These are phyloP conservation scores for Teleopsis dalmanni DNA, from an alignment of 1,140 invertebrate species.

Conservation along the genomic window DNA sequence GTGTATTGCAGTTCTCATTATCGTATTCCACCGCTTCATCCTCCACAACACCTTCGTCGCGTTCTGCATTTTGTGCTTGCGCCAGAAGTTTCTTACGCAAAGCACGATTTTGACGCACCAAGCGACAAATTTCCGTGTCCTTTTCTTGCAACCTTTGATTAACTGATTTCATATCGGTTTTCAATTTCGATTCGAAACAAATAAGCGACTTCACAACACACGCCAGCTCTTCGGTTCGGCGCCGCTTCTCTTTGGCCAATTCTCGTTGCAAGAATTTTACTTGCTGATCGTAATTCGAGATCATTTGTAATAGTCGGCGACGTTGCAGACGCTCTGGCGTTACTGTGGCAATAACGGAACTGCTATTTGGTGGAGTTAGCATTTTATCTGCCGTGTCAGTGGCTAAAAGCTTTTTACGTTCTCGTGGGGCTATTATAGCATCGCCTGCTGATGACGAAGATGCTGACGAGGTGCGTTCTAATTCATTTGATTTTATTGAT, in stretches of 20 bases:
- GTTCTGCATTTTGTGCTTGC: slow-evolving; percentile 15
- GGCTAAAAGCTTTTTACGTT: slow-evolving; percentile 5
- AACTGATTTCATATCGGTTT: slow-evolving; percentile 60
- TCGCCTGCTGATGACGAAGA: slow-evolving; percentile 17
- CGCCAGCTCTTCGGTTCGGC: slow-evolving; percentile 56
- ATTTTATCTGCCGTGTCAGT: background rate
- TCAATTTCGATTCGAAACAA: slow-evolving; percentile 56
- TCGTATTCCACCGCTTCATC: slow-evolving; percentile 17
- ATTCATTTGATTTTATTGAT: slow-evolving; percentile 17
- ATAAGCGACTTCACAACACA: slow-evolving; percentile 57
- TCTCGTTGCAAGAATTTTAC: slow-evolving; percentile 34
- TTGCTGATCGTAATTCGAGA: slow-evolving; percentile 34
- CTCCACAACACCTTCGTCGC: slow-evolving; percentile 22
- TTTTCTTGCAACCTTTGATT: slow-evolving; percentile 56
- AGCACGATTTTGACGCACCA: slow-evolving; percentile 27
- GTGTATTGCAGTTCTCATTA: background rate
- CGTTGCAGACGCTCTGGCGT: slow-evolving; percentile 21
- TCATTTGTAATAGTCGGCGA: slow-evolving; percentile 29
- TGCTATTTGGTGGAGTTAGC: background rate
- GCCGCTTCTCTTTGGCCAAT: slow-evolving; percentile 45
- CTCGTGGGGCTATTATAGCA: background rate
- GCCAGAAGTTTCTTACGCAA: slow-evolving; percentile 26
- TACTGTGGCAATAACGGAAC: no score
- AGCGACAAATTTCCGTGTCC: slow-evolving; percentile 53
- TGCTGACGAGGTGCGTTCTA: slow-evolving; percentile 31